phyloP scores from a whole-genome alignment of 1,140 invertebrate species.

The Ectropis grisescens region DNA sequence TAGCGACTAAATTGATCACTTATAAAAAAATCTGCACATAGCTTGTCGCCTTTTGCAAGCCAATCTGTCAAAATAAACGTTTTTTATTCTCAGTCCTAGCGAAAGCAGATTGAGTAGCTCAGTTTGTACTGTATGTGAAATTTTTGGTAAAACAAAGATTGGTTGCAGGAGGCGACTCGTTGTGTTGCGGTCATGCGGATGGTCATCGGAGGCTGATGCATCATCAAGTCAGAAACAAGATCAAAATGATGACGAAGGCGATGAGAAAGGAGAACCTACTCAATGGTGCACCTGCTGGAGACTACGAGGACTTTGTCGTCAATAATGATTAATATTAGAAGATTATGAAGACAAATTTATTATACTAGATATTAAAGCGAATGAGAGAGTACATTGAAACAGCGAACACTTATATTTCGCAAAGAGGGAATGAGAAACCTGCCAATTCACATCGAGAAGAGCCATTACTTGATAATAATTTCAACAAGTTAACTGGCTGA shows the following conservation, averaged over 20 bases:
- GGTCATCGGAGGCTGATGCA: conserved; percentile 50
- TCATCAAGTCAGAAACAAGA: conserved; percentile 33
- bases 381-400: too few relatives aligned
- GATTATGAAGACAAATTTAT: neutral
- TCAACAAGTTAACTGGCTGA: too few relatives aligned
- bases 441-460: too few relatives aligned
- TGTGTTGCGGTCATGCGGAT: conserved; percentile 49
- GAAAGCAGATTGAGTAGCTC: too few relatives aligned
- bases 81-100: too few relatives aligned
- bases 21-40: too few relatives aligned
- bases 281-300: conserved; percentile 24
- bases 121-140: neutral
- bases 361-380: too few relatives aligned
- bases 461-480: too few relatives aligned
- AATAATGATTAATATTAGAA: conserved; percentile 40
- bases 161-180: conserved; percentile 61
- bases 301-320: conserved; percentile 54
- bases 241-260: conserved; percentile 30
- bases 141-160: conserved; percentile 37
- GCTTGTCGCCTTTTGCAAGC: conserved; percentile 29
- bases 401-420: too few relatives aligned
- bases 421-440: too few relatives aligned
- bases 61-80: conserved; percentile 32
- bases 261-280: conserved; percentile 50
- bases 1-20: too few relatives aligned